Base-by-base conservation (phyloP, 2,888 invertebrate genomes). In the Leucophora obtusa region DNA sequence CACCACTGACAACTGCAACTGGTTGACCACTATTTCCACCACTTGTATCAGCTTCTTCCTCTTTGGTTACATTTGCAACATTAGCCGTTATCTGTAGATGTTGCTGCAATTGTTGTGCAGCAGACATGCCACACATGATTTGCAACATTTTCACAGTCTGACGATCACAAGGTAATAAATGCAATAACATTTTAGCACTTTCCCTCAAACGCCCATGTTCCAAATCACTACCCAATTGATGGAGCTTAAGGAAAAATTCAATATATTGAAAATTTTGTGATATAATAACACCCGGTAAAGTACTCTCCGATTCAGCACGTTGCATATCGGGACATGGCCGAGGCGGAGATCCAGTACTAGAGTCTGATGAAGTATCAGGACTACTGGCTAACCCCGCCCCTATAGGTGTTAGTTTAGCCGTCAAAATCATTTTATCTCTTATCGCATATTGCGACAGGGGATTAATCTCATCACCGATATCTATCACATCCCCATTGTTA, bases 291-390 rank as follows among this genome's bases (percentile, higher is more conserved):
- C 98, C 98, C 11, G 98, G 98, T 84, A 98, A 91, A 83, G 94
- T 94, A 87, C 94, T 95, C 91, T 98, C 98, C 0, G 96, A 96
- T 86, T 97, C 96, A 17, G 93, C 90, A 86, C 94, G 95, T 58
- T 95, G 94, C 81, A 94, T 94, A 88, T 96, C 95, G 3, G 89
- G 88, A 85, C 95, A 96, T 0, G 95, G 94, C 87, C 96, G 93
- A 83, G 96, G 97, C 1, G 97, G 97, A 0, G 97, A 97, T 2
- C 97, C 96, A 2, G 97, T 96, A 73, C 97, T 97, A 84, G 97
- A 97, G 89, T 98, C 98, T 74, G 97, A 97, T 87, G 97, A 97
- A 72, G 97, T 97, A 88, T 98, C 98, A 70, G 96, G 96, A 75
- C 96, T 96, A 85, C 95, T 95, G 21, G 94, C 93, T 88, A 94